A percentile compares a stretch with the other conserved stretches of the same genome.
These are phyloP conservation scores for Promerops cafer DNA, from an alignment of 2,113 vertebrate genomes.

Conservation along the genomic window DNA sequence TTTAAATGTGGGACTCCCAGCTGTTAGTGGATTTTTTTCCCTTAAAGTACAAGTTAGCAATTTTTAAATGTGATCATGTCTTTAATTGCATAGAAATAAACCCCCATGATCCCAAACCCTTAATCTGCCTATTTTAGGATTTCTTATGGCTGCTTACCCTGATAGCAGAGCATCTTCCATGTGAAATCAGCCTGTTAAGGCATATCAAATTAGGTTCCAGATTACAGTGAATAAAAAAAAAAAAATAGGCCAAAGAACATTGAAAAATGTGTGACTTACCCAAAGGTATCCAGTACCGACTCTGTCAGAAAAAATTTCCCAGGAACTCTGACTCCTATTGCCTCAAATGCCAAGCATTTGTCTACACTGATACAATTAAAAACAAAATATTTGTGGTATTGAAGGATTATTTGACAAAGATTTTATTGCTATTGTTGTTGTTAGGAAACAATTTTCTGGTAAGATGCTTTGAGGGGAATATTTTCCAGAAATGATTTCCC, in stretches of 20 bases:
- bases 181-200: slow-evolving; percentile 32
- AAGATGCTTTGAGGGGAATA: slow-evolving; percentile 38
- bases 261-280: neutral
- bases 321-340: neutral
- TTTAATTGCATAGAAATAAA: slow-evolving; percentile 54
- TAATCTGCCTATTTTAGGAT: slow-evolving; percentile 56
- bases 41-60: slow-evolving; percentile 12
- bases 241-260: slow-evolving; percentile 16
- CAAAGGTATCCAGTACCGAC: neutral
- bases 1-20: neutral
- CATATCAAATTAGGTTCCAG: slow-evolving; percentile 16
- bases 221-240: slow-evolving; percentile 1
- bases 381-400: slow-evolving; percentile 13
- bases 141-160: slow-evolving; percentile 43
- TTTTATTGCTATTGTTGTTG: slow-evolving; percentile 11
- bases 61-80: slow-evolving; percentile 37
- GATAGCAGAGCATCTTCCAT: slow-evolving; percentile 22
- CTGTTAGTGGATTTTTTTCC: neutral
- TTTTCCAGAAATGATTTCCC: slow-evolving; percentile 38
- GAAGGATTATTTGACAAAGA: slow-evolving; percentile 33
- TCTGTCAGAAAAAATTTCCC: neutral
- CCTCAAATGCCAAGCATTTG: neutral
- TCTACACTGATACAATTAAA: neutral
- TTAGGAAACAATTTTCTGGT: slow-evolving; percentile 38
- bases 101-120: slow-evolving; percentile 32